These are phyloP conservation scores for Gymnocephalus cernua DNA, from an alignment of 2,113 vertebrate species.

Conservation along the genomic window DNA sequence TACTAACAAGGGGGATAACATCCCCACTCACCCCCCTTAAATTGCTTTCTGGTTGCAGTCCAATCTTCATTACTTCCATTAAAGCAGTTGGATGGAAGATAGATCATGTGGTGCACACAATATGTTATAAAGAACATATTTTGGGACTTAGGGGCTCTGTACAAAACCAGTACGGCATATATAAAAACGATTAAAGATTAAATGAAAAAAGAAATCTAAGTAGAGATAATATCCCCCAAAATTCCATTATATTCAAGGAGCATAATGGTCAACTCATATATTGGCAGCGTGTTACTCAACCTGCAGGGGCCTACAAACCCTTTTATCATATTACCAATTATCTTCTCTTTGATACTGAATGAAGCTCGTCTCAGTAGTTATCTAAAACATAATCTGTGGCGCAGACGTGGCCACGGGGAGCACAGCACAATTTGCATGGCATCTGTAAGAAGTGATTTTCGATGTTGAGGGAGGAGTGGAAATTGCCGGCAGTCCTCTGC, in stretches of 20 bases:
- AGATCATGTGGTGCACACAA: not conserved
- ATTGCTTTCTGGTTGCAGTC: not conserved
- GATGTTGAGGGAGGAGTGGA: conserved; percentile 29
- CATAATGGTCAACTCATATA: conserved; percentile 22
- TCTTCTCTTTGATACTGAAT: conserved; percentile 32
- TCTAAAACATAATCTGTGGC: conserved; percentile 34
- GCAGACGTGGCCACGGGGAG: conserved; percentile 15
- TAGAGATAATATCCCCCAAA: not conserved
- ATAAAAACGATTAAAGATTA: conserved; percentile 14
- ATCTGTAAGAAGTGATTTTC: conserved; percentile 26
- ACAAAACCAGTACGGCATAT: not conserved
- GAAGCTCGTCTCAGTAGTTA: conserved; percentile 27
- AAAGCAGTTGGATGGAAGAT: not conserved
- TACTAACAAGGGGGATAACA: no score
- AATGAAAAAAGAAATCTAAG: conserved; percentile 9
- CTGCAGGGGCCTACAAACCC: conserved; percentile 15
- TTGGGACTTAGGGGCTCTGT: not conserved
- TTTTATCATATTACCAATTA: conserved; percentile 56
- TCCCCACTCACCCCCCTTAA: no score
- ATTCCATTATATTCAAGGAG: conserved; percentile 31
- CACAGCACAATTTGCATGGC: not conserved
- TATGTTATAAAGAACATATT: not conserved
- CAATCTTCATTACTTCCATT: not conserved
- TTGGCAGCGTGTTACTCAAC: conserved; percentile 2
- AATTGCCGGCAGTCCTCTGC: conserved; percentile 28